Percentiles rank a stretch among this genome's conserved stretches.
Evolutionary conservation across 2,113 vertebrate species (phyloP).

Genomic region (Notarius lentiginosus): DNA sequence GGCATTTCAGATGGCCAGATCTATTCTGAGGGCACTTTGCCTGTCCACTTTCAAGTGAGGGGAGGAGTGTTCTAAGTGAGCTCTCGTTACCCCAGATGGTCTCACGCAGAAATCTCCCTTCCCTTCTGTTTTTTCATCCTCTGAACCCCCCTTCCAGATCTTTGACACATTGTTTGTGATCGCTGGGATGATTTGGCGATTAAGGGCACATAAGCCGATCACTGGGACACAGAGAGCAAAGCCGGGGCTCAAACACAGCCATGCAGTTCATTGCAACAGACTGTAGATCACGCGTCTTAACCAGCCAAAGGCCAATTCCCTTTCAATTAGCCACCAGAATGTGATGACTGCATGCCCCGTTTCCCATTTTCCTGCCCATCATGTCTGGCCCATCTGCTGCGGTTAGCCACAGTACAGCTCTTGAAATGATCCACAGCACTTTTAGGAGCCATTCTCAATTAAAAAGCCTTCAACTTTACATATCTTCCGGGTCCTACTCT

Average conservation of each 20-base stretch:
- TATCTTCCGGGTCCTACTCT: background rate
- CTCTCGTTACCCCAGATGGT: constrained; percentile 49
- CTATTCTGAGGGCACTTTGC: constrained; percentile 39
- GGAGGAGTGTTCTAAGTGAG: constrained; percentile 7
- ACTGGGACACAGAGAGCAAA: constrained; percentile 53
- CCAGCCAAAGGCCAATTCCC: constrained; percentile 65
- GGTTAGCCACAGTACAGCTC: constrained; percentile 38
- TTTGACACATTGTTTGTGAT: constrained; percentile 62
- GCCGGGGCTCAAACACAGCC: constrained; percentile 14
- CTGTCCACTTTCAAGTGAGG: constrained; percentile 14
- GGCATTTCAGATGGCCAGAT: constrained; percentile 30
- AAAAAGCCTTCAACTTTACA: background rate
- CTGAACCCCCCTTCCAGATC: constrained; percentile 36
- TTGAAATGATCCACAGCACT: constrained; percentile 25
- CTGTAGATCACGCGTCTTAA: constrained; percentile 65
- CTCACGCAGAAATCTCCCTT: constrained; percentile 12
- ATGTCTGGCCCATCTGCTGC: constrained; percentile 62
- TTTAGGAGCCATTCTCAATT: constrained; percentile 17
- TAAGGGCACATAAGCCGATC: constrained; percentile 63
- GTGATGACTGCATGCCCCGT: constrained; percentile 64
- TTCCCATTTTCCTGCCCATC: constrained; percentile 53
- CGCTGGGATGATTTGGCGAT: constrained; percentile 57
- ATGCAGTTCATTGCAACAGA: constrained; percentile 54
- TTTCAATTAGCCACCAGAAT: constrained; percentile 73
- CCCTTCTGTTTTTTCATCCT: background rate